Conservation (phyloP, 2,888 invertebrate species). For the Sinodicranocentrus sp. region DNA sequence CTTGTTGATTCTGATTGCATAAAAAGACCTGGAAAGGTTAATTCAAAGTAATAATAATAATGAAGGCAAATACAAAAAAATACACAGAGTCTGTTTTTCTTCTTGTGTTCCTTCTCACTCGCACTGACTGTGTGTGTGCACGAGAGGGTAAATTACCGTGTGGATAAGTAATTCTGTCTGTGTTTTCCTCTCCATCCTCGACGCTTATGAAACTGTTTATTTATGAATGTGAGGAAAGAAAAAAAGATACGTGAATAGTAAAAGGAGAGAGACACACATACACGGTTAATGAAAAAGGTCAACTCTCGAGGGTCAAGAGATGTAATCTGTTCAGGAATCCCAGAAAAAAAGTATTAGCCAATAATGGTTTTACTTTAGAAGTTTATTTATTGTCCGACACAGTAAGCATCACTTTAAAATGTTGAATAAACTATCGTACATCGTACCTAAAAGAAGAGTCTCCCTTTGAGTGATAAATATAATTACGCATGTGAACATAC, state of each 20-base stretch:
- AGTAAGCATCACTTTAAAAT: no score
- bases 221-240: conserved; percentile 24
- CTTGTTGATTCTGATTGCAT: conserved; percentile 58
- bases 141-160: no score
- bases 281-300: conserved; percentile 56
- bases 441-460: not conserved
- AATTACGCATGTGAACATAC: not conserved
- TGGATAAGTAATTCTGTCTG: not conserved
- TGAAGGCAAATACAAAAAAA: conserved; percentile 19
- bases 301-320: conserved; percentile 1
- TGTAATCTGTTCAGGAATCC: not conserved
- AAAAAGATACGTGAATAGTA: not conserved
- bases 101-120: conserved; percentile 28
- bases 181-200: not conserved
- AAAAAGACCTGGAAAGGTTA: conserved; percentile 59
- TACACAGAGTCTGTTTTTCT: conserved; percentile 52
- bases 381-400: not conserved
- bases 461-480: not conserved
- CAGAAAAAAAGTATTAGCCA: not conserved
- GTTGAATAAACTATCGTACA: no score
- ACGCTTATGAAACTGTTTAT: not conserved
- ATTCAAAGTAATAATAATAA: conserved; percentile 53
- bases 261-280: not conserved
- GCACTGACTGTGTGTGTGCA: not conserved
- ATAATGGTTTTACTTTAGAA: not conserved